Evolutionary conservation across 2,113 vertebrate species (phyloP), one percentile per base, ranked within the genome.

Genomic region (Noctilio leporinus): DNA sequence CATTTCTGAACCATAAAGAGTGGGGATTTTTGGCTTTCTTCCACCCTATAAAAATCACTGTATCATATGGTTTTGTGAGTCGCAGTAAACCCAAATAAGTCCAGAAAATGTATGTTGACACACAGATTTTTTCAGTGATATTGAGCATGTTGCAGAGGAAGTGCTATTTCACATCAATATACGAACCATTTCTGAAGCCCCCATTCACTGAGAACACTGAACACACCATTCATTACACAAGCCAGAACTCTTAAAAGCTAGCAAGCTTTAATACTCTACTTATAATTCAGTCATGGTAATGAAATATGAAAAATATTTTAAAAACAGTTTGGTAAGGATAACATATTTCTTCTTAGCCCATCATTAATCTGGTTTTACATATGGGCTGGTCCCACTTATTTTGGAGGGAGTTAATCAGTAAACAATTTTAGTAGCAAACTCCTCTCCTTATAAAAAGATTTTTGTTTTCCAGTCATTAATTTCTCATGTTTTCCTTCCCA

Each of bases 281-380:
- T 90, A 59, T 92, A 96, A 93, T 96, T 95, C 85, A 93, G 38
- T 94, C 47, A 38, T 95, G 70, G 64, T 91, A 95, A 73, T 97
- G 47, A 88, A 93, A 87, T 93, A 89, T 90, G 89, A 97, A 96
- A 96, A 95, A 93, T 95, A 92, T 59, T 96, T 95, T 91, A 62
- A 91, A 93, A 97, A 81, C 80, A 91, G 53, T 93, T 96, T 64
- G 30, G 75, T 91, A 94, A 93, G 86, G 77, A 95, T 95, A 97
- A 94, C 78, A 91, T 76, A 80, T 96, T 97, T 96, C 81, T 92
- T 87, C 59, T 80, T 62, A 86, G 38, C 55, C 72, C 70, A 17
- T 91, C 76, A 96, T 96, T 97, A 96, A 94, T 97, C 80, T 95
- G 47, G 65, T 82, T 96, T 95, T 94, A 93, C 64, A 86, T 93